These are phyloP conservation scores for Malurus elegans DNA, from an alignment of 2,113 vertebrate genomes.

Conservation along the genomic window DNA sequence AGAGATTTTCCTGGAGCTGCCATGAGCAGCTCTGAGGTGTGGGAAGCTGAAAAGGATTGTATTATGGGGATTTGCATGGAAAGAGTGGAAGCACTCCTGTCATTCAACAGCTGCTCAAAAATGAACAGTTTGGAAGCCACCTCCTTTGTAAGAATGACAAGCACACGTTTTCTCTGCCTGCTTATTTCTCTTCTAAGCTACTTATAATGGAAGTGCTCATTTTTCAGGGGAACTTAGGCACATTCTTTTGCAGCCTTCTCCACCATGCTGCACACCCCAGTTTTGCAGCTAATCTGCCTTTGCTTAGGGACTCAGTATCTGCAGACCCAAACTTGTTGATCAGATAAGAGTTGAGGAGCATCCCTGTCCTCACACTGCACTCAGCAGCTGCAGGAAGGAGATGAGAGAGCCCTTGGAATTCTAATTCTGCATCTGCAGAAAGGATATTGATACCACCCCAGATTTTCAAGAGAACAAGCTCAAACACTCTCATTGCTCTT, in stretches of 20 bases:
- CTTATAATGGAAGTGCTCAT: background rate
- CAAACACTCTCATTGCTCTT: background rate
- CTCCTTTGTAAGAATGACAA: background rate
- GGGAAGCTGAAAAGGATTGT: background rate
- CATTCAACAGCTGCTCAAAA: background rate
- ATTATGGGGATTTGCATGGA: background rate
- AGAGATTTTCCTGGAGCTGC: background rate
- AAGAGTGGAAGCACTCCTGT: background rate
- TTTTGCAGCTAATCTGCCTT: background rate
- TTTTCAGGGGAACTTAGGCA: background rate
- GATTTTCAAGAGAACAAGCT: background rate
- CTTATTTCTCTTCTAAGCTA: background rate
- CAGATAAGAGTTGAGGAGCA: background rate
- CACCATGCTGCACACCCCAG: too few relatives aligned
- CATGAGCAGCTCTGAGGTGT: accelerated
- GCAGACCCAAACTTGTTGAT: background rate
- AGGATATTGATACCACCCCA: background rate
- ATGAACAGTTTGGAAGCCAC: background rate
- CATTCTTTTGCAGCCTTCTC: background rate
- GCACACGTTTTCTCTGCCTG: too few relatives aligned
- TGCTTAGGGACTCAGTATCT: background rate
- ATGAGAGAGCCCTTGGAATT: accelerated
- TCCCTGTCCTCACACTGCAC: background rate
- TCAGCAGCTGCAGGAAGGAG: background rate
- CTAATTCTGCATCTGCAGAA: background rate